Evolutionary conservation across 2,113 vertebrate genomes (phyloP), one percentile per base, ranked within the genome.

Genomic region (Shinisaurus crocodilurus): DNA sequence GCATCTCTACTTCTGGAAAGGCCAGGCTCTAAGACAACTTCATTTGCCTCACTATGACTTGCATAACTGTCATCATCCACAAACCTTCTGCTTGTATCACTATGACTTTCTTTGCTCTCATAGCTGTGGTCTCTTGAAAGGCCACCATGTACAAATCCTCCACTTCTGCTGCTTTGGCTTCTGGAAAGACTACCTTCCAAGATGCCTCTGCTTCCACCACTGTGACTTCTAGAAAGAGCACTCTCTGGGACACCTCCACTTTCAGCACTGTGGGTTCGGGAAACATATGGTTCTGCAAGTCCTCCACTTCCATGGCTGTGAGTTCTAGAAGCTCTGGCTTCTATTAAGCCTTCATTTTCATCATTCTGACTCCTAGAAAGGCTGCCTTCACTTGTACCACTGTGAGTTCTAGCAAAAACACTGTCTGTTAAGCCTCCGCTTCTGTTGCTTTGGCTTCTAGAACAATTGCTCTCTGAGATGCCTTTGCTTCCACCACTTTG

Each of bases 91-190:
- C 60, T 80, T n/a, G 20, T 25, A 50, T 15, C 60, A 6, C 40
- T 32, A 57, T 43, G 48, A n/a, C 32, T 25, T 34, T 43, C 76
- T 81, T 37, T 48, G 32, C 34, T 80, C 25, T 48, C 45, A 27
- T 88, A 48, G 34, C 32, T 69, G 18, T 69, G 76, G 13, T 43
- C 63, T 80, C 77, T 88, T 13, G 43, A 12, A 88, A 48, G 27
- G 43, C 5, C 29, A 34, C 15, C 3, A 27, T 23, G 27, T 20
- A n/a, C 57, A 48, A 37, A 65, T 43, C 40, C 60, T 80, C 15
- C 60, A 25, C 87, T 81, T 70, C 48, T 74, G 69, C 48, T 86
- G 45, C 25, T 87, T 43, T 87, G 85, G 37, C 85, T 75, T 87
- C 85, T 60, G 50, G 85, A 86, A 27, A 72, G 25, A 45, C 34